These are phyloP conservation scores for Odobenus rosmarus DNA, from an alignment of 2,113 vertebrate species.

Conservation along the genomic window DNA sequence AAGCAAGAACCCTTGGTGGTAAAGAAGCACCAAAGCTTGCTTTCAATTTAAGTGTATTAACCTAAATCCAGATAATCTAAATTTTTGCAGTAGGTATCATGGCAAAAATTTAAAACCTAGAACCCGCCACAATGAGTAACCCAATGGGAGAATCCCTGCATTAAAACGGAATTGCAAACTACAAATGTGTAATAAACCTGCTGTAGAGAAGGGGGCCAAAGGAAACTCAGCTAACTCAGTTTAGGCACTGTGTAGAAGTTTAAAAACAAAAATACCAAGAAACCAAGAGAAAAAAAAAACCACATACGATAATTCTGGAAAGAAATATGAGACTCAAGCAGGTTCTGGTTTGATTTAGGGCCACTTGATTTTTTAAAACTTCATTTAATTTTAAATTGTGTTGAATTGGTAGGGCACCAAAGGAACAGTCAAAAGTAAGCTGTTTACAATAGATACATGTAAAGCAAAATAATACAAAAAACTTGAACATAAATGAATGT, in stretches of 20 bases:
- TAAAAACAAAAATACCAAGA: not conserved
- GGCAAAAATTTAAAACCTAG: not conserved
- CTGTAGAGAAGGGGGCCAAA: not conserved
- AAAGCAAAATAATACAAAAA: not conserved
- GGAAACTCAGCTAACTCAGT: not conserved
- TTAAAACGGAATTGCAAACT: not conserved
- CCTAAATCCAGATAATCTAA: not conserved
- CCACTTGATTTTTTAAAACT: not conserved
- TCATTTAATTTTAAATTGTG: constrained; percentile 18
- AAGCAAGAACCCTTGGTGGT: not conserved
- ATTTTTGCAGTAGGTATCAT: not conserved
- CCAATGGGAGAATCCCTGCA: not conserved
- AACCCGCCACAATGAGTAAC: not conserved
- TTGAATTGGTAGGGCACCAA: not conserved
- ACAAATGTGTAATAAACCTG: not conserved
- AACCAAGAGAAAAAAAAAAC: not conserved
- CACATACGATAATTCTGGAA: not conserved
- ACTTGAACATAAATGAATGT: not conserved
- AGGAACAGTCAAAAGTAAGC: not conserved
- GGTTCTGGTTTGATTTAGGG: not conserved
- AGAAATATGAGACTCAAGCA: not conserved
- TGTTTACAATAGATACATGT: not conserved
- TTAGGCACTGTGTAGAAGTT: not conserved
- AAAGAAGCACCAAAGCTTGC: not conserved
- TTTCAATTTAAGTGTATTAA: not conserved